A percentile compares a stretch with the other conserved stretches of the same genome.
Conservation (phyloP, 2,888 invertebrate species). For the Actias luna region DNA sequence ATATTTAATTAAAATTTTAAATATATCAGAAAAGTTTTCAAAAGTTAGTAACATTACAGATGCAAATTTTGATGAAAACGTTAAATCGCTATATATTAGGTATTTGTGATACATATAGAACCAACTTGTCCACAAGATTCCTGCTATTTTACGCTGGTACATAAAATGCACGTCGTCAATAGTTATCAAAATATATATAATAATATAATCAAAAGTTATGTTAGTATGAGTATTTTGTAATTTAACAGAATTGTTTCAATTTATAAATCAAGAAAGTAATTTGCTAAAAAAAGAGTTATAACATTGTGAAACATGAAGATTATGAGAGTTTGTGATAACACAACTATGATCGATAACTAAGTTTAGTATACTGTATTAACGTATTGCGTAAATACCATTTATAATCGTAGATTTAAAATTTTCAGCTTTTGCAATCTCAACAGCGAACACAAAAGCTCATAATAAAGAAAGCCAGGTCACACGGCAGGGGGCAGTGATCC, state of each 20-base stretch:
- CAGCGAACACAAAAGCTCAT: conserved; percentile 9
- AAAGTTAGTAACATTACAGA: no score
- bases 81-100: not conserved
- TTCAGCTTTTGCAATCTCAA: conserved; percentile 11
- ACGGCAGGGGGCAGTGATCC: conserved; percentile 43
- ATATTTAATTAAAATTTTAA: no score
- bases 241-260: no score
- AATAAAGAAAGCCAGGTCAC: conserved; percentile 32
- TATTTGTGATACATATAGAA: no score
- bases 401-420: conserved; percentile 8
- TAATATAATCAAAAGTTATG: no score
- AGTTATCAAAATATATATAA: no score
- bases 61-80: not conserved
- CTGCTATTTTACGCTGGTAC: no score
- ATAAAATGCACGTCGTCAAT: no score
- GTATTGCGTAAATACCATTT: not conserved
- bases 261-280: not conserved
- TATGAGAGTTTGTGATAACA: not conserved
- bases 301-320: no score
- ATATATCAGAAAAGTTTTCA: no score
- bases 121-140: no score
- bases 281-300: not conserved
- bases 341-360: not conserved
- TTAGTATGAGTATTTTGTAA: no score
- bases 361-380: not conserved